Evolutionary conservation across 2,888 invertebrate species (phyloP), one percentile per base, ranked within the genome.

Genomic region (Quadroppia sp.): DNA sequence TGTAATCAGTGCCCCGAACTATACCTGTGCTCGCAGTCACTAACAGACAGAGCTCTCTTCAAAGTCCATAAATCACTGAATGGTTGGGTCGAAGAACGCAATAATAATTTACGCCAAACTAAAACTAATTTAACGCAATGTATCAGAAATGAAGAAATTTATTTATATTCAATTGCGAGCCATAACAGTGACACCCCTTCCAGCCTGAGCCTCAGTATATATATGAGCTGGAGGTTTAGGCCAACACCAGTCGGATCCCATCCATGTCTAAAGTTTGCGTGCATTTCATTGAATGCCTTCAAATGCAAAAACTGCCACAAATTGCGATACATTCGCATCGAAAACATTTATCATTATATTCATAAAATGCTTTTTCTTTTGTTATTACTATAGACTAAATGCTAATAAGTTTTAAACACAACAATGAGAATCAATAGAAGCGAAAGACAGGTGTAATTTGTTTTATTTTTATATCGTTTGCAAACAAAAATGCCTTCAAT

Each of bases 241-340:
- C 40, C 42, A 23, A 36, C 13, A 61, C 11, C 32, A 11, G 40
- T 67, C 7, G 67, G 32, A 40, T 42, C 40, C 67, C 67, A 42
- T 42, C 67, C 67, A 67, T 67, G 67, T 67, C 67, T 67, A 67
- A 67, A 67, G 40, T 67, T 67, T 67, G 67, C 67, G 67, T 67
- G 67, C 36, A 40, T 67, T 40, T 67, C 4, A 67, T 23, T 67
- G 67, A 67, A 67, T 67, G 28, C 30, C 13, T 28, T 25, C 20
- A 13, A 61, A 61, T 40, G 36, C 11, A 36, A 67, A 36, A 67
- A 67, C 67, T 67, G 40, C 11, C 9, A n/a, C n/a, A 67, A 67
- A 67, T 32, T 40, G 67, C 67, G 23, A 67, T 67, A 42, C 67
- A 67, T 67, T 59, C 20, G 6, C 40, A 64, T 67, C 13, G 23